These are phyloP conservation scores for Brachionus asplanchnoidis DNA, from an alignment of 1,140 invertebrate genomes.

Conservation along the genomic window DNA sequence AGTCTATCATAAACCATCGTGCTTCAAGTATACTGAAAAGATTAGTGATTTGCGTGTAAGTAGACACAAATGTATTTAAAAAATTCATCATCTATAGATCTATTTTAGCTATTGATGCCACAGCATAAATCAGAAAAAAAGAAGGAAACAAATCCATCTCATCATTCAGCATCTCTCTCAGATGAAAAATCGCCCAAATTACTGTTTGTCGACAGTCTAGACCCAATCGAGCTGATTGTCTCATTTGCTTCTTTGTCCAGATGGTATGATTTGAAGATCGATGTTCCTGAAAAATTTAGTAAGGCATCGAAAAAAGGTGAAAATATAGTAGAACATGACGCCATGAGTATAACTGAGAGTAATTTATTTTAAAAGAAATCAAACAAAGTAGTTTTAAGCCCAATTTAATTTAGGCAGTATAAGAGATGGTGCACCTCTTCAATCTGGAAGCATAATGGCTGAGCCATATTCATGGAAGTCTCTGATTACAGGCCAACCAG, in stretches of 20 bases:
- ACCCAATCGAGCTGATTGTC: constrained; percentile 53
- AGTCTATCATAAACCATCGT: constrained; percentile 54
- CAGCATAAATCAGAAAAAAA: constrained; percentile 31
- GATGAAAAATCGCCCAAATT: constrained; percentile 51
- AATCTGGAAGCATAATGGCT: constrained; percentile 50
- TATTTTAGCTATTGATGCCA: constrained; percentile 25
- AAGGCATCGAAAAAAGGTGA: constrained; percentile 47
- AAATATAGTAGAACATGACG: constrained; percentile 45
- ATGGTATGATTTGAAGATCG: constrained; percentile 50
- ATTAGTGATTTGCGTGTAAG: constrained; percentile 53
- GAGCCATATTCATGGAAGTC: constrained; percentile 57
- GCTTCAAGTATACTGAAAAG: constrained; percentile 50
- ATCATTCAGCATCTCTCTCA: constrained; percentile 39
- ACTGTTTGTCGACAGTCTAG: constrained; percentile 50
- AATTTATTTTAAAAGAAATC: background rate
- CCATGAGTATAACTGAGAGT: constrained; percentile 10
- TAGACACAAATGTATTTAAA: background rate
- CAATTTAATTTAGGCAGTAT: background rate
- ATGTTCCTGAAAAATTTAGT: constrained; percentile 45
- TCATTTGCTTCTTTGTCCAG: constrained; percentile 51
- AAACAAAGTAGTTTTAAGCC: background rate
- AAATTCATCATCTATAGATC: background rate
- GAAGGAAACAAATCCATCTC: constrained; percentile 40
- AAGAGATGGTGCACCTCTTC: constrained; percentile 45
- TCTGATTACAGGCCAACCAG: constrained; percentile 53